These are phyloP conservation scores for Melopsittacus undulatus DNA, from an alignment of 2,797 vertebrate genomes.

Conservation along the genomic window DNA sequence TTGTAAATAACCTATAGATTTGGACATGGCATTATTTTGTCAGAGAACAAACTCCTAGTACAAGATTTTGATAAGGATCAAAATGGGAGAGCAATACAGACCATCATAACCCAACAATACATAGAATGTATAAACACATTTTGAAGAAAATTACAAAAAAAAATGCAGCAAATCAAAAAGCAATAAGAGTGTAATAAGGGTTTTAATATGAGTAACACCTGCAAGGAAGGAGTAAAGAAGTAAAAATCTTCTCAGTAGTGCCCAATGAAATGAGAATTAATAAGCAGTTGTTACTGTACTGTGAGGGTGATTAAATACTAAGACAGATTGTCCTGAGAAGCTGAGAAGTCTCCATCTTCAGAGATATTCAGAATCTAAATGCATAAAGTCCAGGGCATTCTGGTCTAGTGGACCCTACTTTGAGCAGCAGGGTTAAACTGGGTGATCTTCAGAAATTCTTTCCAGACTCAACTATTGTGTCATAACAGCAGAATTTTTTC, in stretches of 20 bases:
- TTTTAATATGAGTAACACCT: background rate
- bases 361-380: background rate
- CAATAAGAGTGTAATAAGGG: accelerated
- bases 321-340: background rate
- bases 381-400: background rate
- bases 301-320: background rate
- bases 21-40: background rate
- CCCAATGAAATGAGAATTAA: background rate
- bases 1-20: slow-evolving; percentile 12
- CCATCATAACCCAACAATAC: background rate
- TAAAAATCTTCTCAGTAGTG: background rate
- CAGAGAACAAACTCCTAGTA: background rate
- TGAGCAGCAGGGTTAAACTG: background rate
- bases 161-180: background rate
- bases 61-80: background rate
- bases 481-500: background rate
- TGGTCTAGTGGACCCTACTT: background rate
- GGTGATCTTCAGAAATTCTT: background rate
- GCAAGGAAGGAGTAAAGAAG: background rate
- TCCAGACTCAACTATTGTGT: background rate
- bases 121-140: background rate
- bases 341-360: background rate
- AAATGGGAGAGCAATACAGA: background rate
- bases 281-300: background rate
- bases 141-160: background rate